Conservation (phyloP, 2,888 invertebrate genomes). For the Trichogramma evanescens region DNA sequence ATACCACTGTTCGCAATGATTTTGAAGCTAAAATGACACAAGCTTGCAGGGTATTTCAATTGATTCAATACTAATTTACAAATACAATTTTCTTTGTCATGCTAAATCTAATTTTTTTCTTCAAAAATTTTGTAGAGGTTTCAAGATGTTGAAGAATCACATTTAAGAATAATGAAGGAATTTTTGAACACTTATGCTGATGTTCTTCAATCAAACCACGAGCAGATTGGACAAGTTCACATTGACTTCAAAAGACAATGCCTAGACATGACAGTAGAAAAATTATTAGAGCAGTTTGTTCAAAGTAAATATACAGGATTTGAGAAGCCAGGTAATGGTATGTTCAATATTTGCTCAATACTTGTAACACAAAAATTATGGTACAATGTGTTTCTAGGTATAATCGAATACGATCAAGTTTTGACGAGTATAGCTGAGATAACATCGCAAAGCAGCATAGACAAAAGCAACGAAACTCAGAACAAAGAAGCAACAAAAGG, state of each 20-base stretch:
- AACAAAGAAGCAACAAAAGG: constrained; percentile 39
- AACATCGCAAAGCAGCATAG: constrained; percentile 35
- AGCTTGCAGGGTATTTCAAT: constrained; percentile 65
- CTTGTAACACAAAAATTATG: neutral
- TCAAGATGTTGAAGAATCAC: constrained; percentile 89
- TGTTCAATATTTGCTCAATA: neutral
- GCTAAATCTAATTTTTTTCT: constrained; percentile 4
- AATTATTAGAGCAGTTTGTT: constrained; percentile 85
- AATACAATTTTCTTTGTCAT: neutral
- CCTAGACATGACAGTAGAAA: constrained; percentile 85
- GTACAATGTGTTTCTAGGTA: constrained; percentile 29
- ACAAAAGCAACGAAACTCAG: constrained; percentile 27
- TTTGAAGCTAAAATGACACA: constrained; percentile 94
- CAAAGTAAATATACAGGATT: constrained; percentile 86
- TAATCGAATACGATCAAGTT: constrained; percentile 44
- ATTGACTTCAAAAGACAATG: constrained; percentile 88
- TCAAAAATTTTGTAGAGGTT: constrained; percentile 58
- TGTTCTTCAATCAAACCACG: constrained; percentile 81
- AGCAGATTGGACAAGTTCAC: constrained; percentile 85
- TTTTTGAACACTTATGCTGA: constrained; percentile 85
- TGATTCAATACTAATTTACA: neutral
- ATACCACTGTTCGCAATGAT: constrained; percentile 81
- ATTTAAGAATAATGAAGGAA: constrained; percentile 90
- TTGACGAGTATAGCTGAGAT: constrained; percentile 41
- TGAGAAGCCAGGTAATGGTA: constrained; percentile 74